Conservation (phyloP, 2,113 vertebrate species). For the Brachyhypopomus occidentalis region DNA sequence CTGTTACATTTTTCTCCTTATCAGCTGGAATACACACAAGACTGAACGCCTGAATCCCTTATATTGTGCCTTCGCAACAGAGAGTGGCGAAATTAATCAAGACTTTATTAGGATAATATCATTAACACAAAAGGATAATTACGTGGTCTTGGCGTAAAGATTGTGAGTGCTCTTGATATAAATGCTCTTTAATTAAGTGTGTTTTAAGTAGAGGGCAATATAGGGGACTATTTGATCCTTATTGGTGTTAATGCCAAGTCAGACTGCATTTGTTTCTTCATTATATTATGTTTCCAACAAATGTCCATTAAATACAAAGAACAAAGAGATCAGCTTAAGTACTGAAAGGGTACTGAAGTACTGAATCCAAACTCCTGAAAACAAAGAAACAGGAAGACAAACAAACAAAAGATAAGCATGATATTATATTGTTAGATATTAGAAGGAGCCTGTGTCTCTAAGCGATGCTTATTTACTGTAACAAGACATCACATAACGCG, state of each 20-base stretch:
- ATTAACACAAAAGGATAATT: constrained; percentile 60
- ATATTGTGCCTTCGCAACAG: constrained; percentile 45
- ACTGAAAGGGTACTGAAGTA: constrained; percentile 11
- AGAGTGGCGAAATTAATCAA: constrained; percentile 56
- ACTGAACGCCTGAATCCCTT: constrained; percentile 48
- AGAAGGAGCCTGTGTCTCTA: too few species aligned
- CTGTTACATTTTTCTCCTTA: constrained; percentile 47
- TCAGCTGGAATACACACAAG: constrained; percentile 52
- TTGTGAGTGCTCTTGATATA: constrained; percentile 54
- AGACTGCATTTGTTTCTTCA: constrained; percentile 59
- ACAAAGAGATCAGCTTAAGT: constrained; percentile 21
- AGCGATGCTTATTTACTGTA: too few species aligned
- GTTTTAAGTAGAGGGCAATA: constrained; percentile 47
- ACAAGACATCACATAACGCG: too few species aligned
- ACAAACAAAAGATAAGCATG: background rate
- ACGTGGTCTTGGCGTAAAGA: constrained; percentile 46
- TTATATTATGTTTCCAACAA: constrained; percentile 54
- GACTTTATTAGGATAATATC: constrained; percentile 61
- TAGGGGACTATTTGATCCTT: constrained; percentile 50
- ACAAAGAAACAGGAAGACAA: background rate
- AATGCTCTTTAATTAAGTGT: constrained; percentile 59
- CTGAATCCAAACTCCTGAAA: background rate
- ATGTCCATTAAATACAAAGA: constrained; percentile 28
- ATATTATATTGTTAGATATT: too few species aligned
- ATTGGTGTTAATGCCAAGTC: constrained; percentile 63